Percentiles rank a stretch among this genome's conserved stretches.
Conservation (phyloP, 2,797 vertebrate species). For the Lutra lutra region DNA sequence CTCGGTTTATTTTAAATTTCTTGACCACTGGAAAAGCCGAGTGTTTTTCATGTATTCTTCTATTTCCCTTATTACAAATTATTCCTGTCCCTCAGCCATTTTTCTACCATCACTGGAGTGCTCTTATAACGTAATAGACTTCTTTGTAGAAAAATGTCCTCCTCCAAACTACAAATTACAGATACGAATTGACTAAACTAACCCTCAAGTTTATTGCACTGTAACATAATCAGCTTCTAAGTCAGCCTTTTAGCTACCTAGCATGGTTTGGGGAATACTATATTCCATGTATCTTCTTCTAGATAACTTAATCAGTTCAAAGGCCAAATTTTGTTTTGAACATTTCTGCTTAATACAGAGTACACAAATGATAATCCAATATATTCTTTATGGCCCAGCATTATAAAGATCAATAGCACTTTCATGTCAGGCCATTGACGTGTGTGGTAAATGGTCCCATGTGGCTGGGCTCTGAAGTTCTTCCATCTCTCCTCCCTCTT, state of each 20-base stretch:
- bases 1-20: background rate
- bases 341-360: constrained; percentile 28
- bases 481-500: background rate
- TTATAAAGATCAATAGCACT: constrained; percentile 30
- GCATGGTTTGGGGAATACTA: background rate
- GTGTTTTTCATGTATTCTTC: background rate
- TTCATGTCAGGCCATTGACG: background rate
- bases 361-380: constrained; percentile 20
- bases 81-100: background rate
- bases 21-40: background rate
- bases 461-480: background rate
- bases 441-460: background rate
- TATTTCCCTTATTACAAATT: constrained; percentile 2
- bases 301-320: constrained; percentile 49
- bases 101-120: background rate
- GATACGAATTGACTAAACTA: background rate
- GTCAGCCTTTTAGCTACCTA: background rate
- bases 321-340: constrained; percentile 53
- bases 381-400: background rate
- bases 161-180: background rate
- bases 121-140: background rate
- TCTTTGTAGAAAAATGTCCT: background rate
- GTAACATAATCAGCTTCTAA: background rate
- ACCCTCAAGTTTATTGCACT: background rate
- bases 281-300: background rate